Conservation (phyloP, 2,113 vertebrate species). For the Ammospiza caudacuta region DNA sequence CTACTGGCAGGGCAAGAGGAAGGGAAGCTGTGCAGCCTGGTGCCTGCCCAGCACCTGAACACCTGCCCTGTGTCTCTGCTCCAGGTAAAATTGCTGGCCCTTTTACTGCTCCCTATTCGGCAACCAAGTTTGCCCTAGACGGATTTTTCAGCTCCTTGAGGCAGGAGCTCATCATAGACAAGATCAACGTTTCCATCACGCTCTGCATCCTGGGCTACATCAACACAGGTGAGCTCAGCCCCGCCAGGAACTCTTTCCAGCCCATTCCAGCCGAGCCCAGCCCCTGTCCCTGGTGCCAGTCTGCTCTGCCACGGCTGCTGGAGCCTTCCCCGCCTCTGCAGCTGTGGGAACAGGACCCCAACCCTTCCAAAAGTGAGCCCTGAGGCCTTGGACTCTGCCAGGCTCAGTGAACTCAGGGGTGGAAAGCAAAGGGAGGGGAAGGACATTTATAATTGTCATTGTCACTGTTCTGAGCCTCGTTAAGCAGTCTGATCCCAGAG, state of each 20-base stretch:
- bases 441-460: no score
- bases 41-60: not conserved
- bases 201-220: slow-evolving; percentile 79
- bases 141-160: slow-evolving; percentile 80
- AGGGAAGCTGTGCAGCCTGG: not conserved
- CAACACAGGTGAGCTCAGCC: slow-evolving; percentile 72
- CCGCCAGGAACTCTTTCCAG: rapidly evolving
- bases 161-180: slow-evolving; percentile 50
- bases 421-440: not conserved
- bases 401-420: not conserved
- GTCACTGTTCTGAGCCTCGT: not conserved
- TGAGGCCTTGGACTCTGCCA: not conserved
- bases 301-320: not conserved
- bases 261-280: not conserved
- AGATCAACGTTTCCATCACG: slow-evolving; percentile 75
- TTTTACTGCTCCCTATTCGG: slow-evolving; percentile 61
- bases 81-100: slow-evolving; percentile 67
- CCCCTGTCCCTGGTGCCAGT: not conserved
- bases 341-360: rapidly evolving
- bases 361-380: rapidly evolving
- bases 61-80: not conserved
- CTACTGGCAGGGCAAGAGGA: not conserved
- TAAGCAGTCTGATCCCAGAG: not conserved
- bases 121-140: slow-evolving; percentile 78
- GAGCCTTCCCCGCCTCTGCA: not conserved